Evolutionary conservation across 2,797 vertebrate genomes (phyloP).

Genomic region (Schizopygopsis pylzovi): DNA sequence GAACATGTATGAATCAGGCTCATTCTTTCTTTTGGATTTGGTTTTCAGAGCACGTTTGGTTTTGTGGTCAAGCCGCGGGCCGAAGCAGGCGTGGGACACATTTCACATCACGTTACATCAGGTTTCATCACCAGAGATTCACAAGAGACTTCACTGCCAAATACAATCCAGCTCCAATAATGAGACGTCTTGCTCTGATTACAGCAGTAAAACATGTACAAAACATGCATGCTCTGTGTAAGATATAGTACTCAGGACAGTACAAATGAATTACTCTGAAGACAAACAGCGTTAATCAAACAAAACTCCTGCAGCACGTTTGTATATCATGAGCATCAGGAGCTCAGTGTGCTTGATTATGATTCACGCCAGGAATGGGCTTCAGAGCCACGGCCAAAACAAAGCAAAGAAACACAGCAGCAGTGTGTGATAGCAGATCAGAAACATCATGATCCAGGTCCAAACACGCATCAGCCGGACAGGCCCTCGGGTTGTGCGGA

Average conservation of each 20-base stretch:
- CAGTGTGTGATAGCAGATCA: neutral
- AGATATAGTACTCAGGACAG: neutral
- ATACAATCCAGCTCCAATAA: neutral
- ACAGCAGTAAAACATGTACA: neutral
- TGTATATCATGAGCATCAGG: neutral
- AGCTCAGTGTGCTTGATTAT: neutral
- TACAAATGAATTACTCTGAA: neutral
- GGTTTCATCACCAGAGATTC: conserved; percentile 29
- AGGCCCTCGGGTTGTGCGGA: neutral
- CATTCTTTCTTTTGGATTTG: neutral
- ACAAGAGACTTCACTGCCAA: neutral
- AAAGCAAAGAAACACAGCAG: neutral
- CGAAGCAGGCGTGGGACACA: neutral
- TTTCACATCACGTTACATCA: neutral
- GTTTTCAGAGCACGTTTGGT: neutral
- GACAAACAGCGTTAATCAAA: neutral
- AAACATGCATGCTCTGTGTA: neutral
- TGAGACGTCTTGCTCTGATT: neutral
- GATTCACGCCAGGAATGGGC: neutral
- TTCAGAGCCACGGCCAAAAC: neutral
- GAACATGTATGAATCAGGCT: neutral
- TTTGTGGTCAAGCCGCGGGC: neutral
- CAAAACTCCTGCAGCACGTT: neutral
- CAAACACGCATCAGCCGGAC: neutral
- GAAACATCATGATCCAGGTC: neutral